Evolutionary conservation across 2,797 vertebrate genomes (phyloP).

Genomic region (Mastacembelus armatus): DNA sequence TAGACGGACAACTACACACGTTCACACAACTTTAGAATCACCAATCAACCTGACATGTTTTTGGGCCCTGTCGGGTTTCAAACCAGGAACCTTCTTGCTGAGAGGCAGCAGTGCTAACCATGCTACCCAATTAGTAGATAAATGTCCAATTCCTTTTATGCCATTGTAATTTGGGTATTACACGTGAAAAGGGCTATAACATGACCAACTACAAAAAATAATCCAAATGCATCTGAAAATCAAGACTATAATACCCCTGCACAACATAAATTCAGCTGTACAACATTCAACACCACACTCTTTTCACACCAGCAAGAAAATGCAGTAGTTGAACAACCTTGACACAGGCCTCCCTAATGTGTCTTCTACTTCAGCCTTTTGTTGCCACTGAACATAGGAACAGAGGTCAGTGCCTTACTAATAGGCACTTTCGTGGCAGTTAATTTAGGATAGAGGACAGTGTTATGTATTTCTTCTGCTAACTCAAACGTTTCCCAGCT

Average conservation of each 20-base stretch:
- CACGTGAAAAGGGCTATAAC: too few relatives aligned
- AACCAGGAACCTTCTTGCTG: too few relatives aligned
- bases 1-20: too few relatives aligned
- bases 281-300: neutral
- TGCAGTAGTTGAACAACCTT: conserved; percentile 1
- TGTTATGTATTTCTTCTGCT: conserved; percentile 16
- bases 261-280: neutral
- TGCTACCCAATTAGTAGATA: too few relatives aligned
- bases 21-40: too few relatives aligned
- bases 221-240: neutral
- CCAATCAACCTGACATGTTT: too few relatives aligned
- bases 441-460: conserved; percentile 17
- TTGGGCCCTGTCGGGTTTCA: too few relatives aligned
- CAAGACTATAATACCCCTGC: neutral
- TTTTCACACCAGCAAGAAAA: neutral
- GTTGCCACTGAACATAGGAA: conserved; percentile 2
- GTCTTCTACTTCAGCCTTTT: conserved; percentile 6
- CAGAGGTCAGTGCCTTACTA: conserved; percentile 30
- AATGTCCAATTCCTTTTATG: too few relatives aligned
- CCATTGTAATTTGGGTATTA: too few relatives aligned
- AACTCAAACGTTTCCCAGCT: neutral
- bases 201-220: neutral
- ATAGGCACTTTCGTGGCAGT: conserved; percentile 12
- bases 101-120: too few relatives aligned
- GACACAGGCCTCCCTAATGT: neutral